Conservation (phyloP, 2,888 invertebrate genomes). For the Metalampra italica region DNA sequence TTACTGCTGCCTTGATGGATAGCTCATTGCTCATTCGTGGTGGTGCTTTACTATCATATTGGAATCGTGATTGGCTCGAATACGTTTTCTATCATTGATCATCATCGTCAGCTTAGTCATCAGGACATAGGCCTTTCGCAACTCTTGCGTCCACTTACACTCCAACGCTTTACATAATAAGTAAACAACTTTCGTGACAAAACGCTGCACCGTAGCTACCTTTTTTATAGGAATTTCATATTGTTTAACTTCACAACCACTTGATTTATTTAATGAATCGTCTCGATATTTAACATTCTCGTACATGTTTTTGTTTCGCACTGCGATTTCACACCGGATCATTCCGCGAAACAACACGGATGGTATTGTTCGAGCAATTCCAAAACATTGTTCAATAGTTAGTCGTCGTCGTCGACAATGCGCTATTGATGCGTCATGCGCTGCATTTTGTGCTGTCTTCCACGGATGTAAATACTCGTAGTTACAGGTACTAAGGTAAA, state of each 20-base stretch:
- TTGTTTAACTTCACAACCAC: too few relatives aligned
- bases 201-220: not conserved
- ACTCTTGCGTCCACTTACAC: too few relatives aligned
- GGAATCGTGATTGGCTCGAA: not conserved
- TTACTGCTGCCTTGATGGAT: not conserved
- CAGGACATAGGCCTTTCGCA: too few relatives aligned
- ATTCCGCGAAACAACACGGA: not conserved
- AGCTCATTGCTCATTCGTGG: conserved; percentile 3
- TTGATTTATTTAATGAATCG: not conserved
- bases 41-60: not conserved
- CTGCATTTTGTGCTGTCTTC: not conserved
- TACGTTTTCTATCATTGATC: too few relatives aligned
- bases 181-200: too few relatives aligned
- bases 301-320: not conserved
- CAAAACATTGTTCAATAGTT: conserved; percentile 13
- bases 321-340: not conserved
- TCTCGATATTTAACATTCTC: not conserved
- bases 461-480: not conserved
- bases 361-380: conserved; percentile 14
- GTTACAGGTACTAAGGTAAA: not conserved
- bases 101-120: too few relatives aligned
- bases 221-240: not conserved
- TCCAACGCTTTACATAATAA: too few relatives aligned
- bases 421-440: conserved; percentile 13
- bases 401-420: conserved; percentile 12